Evolutionary conservation across 2,113 vertebrate species (phyloP).

Genomic region (Phodopus roborovskii): DNA sequence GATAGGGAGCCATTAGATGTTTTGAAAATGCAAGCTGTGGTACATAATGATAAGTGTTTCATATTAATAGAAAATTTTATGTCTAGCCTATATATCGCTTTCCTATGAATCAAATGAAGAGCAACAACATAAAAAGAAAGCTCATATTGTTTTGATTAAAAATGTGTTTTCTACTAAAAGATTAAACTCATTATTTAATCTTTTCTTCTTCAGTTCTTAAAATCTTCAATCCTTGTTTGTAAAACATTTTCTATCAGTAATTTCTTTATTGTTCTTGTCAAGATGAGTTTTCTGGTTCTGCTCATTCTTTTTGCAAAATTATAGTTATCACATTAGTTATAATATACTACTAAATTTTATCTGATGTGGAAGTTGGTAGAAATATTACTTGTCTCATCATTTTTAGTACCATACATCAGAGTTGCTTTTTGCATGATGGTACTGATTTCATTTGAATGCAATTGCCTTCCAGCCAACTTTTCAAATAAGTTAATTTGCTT

Average conservation of each 20-base stretch:
- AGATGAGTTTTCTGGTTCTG: not conserved
- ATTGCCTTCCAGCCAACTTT: slow-evolving; percentile 2
- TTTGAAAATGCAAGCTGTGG: slow-evolving; percentile 1
- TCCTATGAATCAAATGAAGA: slow-evolving; percentile 51
- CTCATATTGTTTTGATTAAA: slow-evolving; percentile 57
- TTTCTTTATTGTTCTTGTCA: slow-evolving; percentile 24
- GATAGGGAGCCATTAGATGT: not conserved
- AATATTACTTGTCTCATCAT: slow-evolving; percentile 28
- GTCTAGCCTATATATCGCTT: not conserved
- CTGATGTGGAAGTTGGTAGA: slow-evolving; percentile 10
- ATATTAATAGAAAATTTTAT: slow-evolving; percentile 44
- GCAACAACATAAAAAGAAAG: slow-evolving; percentile 3
- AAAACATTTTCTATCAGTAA: slow-evolving; percentile 34
- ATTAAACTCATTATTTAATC: not conserved
- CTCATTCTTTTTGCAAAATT: slow-evolving; percentile 46
- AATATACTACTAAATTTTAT: slow-evolving; percentile 36
- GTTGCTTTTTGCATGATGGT: slow-evolving; percentile 21
- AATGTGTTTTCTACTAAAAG: slow-evolving; percentile 23
- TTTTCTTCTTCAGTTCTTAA: not conserved
- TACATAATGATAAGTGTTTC: slow-evolving; percentile 25
- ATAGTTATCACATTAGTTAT: not conserved
- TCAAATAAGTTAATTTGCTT: not conserved
- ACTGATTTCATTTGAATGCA: slow-evolving; percentile 54
- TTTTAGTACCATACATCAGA: slow-evolving; percentile 31
- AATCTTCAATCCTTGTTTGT: not conserved